These are phyloP conservation scores for Rotaria socialis DNA, from an alignment of 2,888 invertebrate genomes.

Conservation along the genomic window DNA sequence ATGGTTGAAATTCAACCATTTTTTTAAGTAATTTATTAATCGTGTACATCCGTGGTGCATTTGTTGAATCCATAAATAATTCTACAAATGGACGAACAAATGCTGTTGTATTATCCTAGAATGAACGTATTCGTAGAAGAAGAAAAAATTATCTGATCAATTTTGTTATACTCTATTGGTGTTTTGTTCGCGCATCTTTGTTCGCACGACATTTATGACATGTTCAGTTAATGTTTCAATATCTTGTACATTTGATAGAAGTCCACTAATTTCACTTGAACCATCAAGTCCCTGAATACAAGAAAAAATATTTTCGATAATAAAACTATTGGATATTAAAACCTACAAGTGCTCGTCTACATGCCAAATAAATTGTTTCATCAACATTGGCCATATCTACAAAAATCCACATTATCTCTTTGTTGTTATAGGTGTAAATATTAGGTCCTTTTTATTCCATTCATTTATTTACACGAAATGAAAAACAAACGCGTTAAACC, in stretches of 20 bases:
- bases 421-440: neutral
- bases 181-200: constrained; percentile 8
- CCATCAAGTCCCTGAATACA: constrained; percentile 18
- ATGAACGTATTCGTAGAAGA: neutral
- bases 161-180: neutral
- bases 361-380: constrained; percentile 6
- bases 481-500: neutral
- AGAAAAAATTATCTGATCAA: neutral
- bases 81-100: constrained; percentile 29
- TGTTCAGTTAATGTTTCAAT: constrained; percentile 6
- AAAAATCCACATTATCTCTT: neutral
- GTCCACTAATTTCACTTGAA: constrained; percentile 16
- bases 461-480: constrained; percentile 24
- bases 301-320: neutral
- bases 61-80: constrained; percentile 24
- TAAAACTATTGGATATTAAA: neutral
- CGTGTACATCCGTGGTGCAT: constrained; percentile 21
- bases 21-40: constrained; percentile 21
- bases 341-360: constrained; percentile 26
- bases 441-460: neutral
- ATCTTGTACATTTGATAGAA: constrained; percentile 16
- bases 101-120: neutral
- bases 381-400: constrained; percentile 20
- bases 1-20: constrained; percentile 2
- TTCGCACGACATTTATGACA: constrained; percentile 16